Base-by-base conservation (phyloP, 2,113 vertebrate genomes). In the Platysternon megacephalum region DNA sequence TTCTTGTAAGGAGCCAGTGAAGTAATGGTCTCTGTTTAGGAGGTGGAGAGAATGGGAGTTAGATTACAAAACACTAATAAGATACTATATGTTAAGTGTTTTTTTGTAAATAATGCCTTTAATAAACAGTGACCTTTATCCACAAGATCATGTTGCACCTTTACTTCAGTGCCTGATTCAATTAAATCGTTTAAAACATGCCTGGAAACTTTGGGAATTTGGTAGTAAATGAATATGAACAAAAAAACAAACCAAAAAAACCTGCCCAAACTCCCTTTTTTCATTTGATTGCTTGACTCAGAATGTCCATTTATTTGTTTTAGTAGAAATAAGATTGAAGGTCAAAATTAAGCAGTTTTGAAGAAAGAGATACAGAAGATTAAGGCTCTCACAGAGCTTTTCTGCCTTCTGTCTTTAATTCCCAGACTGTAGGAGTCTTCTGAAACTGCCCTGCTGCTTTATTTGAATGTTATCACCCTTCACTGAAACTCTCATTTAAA, bases 381-480 rank as follows among this genome's bases (percentile, higher is more conserved):
- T 97, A 98, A 98, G 93, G 65, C 22, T 79, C 94, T 22, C 72
- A 96, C 65, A 92, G 74, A 97, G 87, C 17, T 97, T 92, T 74
- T 96, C 91, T 95, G 91, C 94, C 82, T 97, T 96, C 80, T 91
- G 10, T 91, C 84, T 97, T 97, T 97, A 97, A 96, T 96, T 97
- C 87, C 52, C 42, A 93, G 46, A 96, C 89, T 91, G 39, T 55
- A 85, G 46, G 80, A 95, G 95, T 82, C 83, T 97, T 95, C 91
- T 97, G 92, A 98, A 97, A 94, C 96, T 91, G 35, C 65, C 83
- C 78, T 95, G 93, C 89, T 96, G 91, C 28, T 96, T 98, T 91
- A 97, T 89, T 97, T 96, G 95, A 95, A 94, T 86, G 88, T 91
- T 95, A 96, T 97, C 65, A 94, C 56, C 90, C 65, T 97, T 86